Conservation (phyloP, 2,113 vertebrate species). For the Bolborhynchus lineola region DNA sequence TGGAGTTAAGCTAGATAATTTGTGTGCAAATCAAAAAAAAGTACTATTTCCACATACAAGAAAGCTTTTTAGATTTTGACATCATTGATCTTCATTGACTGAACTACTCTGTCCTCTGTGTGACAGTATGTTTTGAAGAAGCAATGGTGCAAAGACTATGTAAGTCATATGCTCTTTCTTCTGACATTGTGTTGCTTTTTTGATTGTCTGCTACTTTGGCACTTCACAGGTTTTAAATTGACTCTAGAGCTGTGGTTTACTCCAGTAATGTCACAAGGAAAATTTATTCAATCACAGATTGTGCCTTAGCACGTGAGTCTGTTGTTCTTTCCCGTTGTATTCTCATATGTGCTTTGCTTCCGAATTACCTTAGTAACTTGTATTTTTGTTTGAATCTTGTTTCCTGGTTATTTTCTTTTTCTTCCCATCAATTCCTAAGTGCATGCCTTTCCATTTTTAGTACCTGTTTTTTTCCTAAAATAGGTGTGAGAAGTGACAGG, state of each 20-base stretch:
- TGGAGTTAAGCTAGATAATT: not conserved
- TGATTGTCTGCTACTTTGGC: not conserved
- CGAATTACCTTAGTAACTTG: not conserved
- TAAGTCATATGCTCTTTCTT: not conserved
- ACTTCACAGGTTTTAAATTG: constrained; percentile 14
- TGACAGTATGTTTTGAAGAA: not conserved
- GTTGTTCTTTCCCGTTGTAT: not conserved
- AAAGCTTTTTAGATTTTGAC: not conserved
- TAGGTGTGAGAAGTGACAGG: not conserved
- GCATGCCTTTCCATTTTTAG: not conserved
- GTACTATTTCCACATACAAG: not conserved
- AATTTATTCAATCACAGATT: not conserved
- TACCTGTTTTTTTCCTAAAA: not conserved
- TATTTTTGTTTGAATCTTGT: not conserved
- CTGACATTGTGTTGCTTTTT: not conserved
- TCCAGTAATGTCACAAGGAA: not conserved
- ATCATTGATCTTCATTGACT: not conserved
- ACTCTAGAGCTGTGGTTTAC: not conserved
- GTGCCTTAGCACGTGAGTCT: not conserved
- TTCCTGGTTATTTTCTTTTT: not conserved
- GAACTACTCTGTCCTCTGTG: not conserved
- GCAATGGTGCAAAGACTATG: not conserved
- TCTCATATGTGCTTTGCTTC: not conserved
- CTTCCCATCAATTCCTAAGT: not conserved
- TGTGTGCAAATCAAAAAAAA: not conserved